Evolutionary conservation across 2,888 invertebrate genomes (phyloP).

Genomic region (Melanargia galathea): DNA sequence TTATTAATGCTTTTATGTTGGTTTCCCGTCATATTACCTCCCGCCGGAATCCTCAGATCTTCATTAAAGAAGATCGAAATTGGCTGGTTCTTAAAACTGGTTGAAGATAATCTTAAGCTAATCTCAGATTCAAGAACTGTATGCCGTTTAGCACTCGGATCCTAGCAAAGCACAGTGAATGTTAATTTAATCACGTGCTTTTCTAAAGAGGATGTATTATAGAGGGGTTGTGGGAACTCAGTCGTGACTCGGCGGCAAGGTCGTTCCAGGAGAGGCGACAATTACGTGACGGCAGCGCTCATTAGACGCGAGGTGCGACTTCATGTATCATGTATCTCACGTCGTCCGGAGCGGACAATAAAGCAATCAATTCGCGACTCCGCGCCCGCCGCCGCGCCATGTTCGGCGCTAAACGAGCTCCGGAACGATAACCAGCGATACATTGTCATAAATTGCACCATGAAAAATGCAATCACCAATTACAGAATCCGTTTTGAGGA

Average conservation of each 20-base stretch:
- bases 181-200: slow-evolving; percentile 17
- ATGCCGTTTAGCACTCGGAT: neutral
- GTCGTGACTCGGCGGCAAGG: slow-evolving; percentile 22
- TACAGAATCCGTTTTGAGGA: slow-evolving; percentile 13
- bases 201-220: slow-evolving; percentile 10
- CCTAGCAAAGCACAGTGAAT: slow-evolving; percentile 13
- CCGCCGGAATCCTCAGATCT: too few relatives aligned
- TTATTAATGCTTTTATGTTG: too few relatives aligned
- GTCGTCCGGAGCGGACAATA: slow-evolving; percentile 71
- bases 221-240: slow-evolving; percentile 11
- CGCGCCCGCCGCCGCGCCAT: slow-evolving; percentile 40
- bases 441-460: slow-evolving; percentile 18
- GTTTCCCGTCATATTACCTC: too few relatives aligned
- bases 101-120: neutral
- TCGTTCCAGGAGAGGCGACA: slow-evolving; percentile 44
- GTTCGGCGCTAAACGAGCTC: slow-evolving; percentile 59
- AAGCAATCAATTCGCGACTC: slow-evolving; percentile 76
- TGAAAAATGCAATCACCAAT: slow-evolving; percentile 21
- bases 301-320: slow-evolving; percentile 68
- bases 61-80: too few relatives aligned
- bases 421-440: slow-evolving; percentile 47
- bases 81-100: slow-evolving; percentile 4
- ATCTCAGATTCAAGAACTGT: slow-evolving; percentile 17
- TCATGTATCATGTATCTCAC: slow-evolving; percentile 79
- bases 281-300: slow-evolving; percentile 71